Percentiles rank a stretch among this genome's conserved stretches.
Evolutionary conservation across 92 coral and sea anemone genomes (phyloP).

Genomic region (Bergia puertoricense): DNA sequence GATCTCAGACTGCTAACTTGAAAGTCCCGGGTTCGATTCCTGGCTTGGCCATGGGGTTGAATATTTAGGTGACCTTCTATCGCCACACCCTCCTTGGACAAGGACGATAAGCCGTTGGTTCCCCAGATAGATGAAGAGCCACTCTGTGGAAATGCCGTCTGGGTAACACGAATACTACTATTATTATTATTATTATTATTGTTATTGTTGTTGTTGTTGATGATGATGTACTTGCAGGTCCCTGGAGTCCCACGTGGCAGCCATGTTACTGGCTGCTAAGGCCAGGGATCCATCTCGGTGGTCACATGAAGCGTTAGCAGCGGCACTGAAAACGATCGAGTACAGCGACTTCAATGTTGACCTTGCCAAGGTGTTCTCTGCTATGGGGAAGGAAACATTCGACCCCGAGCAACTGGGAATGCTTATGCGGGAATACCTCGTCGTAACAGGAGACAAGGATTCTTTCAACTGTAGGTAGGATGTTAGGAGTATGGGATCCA

Average conservation of each 20-base stretch:
- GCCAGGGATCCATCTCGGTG: constrained; percentile 68
- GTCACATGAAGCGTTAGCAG: constrained; percentile 76
- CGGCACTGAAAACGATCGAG: constrained; percentile 76
- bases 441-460: constrained; percentile 84
- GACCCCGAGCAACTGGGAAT: constrained; percentile 80
- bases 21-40: too few relatives aligned
- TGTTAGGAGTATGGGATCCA: neutral
- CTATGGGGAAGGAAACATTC: constrained; percentile 74
- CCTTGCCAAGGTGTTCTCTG: constrained; percentile 80
- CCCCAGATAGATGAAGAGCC: too few relatives aligned
- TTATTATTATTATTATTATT: too few relatives aligned
- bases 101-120: too few relatives aligned
- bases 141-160: too few relatives aligned
- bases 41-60: too few relatives aligned
- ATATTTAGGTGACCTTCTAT: too few relatives aligned
- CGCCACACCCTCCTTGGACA: too few relatives aligned
- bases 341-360: constrained; percentile 87
- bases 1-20: too few relatives aligned
- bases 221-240: neutral
- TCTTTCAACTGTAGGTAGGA: constrained; percentile 65
- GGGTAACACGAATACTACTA: too few relatives aligned
- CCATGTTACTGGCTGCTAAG: constrained; percentile 65
- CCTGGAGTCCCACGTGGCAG: constrained; percentile 75
- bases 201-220: too few relatives aligned
- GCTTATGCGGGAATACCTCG: constrained; percentile 81